Conservation (phyloP, 1,140 invertebrate genomes). For the Meteorus sp. region DNA sequence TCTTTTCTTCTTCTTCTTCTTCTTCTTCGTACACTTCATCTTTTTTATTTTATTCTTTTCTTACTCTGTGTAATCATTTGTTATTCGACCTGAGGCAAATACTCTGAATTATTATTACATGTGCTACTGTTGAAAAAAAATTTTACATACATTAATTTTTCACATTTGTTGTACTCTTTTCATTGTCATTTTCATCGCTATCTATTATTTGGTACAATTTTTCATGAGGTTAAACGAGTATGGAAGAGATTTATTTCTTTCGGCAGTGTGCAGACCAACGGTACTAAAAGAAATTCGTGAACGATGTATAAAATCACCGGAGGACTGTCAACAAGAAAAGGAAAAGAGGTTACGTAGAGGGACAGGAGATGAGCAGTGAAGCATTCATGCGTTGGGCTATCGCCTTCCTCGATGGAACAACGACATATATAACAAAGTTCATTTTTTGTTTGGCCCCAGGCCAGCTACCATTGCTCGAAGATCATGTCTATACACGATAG, state of each 20-base stretch:
- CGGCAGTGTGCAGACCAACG: background rate
- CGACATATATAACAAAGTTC: background rate
- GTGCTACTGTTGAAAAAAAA: no score
- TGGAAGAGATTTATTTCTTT: background rate
- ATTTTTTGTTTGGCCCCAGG: background rate
- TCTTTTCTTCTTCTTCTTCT: background rate
- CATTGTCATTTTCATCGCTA: no score
- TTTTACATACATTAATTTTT: no score
- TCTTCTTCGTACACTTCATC: background rate
- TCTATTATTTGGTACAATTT: background rate
- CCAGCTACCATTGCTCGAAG: no score
- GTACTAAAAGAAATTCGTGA: background rate
- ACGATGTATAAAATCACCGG: background rate
- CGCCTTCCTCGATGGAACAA: background rate
- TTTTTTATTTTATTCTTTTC: no score
- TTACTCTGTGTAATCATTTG: no score
- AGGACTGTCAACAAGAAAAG: no score
- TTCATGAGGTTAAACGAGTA: background rate
- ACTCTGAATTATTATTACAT: no score
- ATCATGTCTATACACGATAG: no score
- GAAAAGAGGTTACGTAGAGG: no score
- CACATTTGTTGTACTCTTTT: no score
- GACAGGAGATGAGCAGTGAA: constrained; percentile 5
- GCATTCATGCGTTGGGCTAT: constrained; percentile 42
- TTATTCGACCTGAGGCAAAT: no score